Evolutionary conservation across 2,113 vertebrate species (phyloP), one percentile per base, ranked within the genome.

Genomic region (Boulengerochromis microlepis): DNA sequence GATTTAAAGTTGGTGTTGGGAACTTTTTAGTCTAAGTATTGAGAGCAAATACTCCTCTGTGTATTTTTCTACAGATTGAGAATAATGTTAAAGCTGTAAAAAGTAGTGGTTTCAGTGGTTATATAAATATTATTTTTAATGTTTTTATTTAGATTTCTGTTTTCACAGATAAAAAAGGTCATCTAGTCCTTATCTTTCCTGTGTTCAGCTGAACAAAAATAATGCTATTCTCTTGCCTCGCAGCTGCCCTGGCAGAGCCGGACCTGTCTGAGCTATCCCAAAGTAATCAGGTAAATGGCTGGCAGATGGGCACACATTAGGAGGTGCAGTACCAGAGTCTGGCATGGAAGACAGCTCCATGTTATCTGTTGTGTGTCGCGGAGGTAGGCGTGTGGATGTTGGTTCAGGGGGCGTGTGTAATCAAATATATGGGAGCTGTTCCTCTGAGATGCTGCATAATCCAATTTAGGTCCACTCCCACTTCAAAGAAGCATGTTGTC

Each of bases 281-380:
- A 74, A 89, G 90, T 94, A 94, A 96, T 96, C 95, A 95, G 92
- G 91, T 93, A 95, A 96, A 93, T 95, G 91, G 91, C 90, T 90
- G 91, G 87, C 93, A 92, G 91, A 94, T 93, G 93, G 93, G 87
- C 88, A 89, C 81, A 85, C 85, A 86, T 91, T 91, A 93, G 90
- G 81, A 87, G 53, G 47, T 76, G 38, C 82, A 85, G 85, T 35
- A 64, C 85, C 89, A 90, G 87, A 88, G 88, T 90, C 71, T 85
- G 84, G 80, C 84, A 86, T 57, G 22, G 82, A 84, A 54, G 78
- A 54, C 85, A 52, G 86, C 84, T 87, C 76, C 71, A 42, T 29
- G 50, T 88, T 18, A 40, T 93, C 91, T 93, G 83, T 93, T 92
- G 86, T 94, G 82, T 85, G 89, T 82, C 29, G 35, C 71, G 10